Evolutionary conservation across 1,140 invertebrate genomes (phyloP), one percentile per base, ranked within the genome.

Genomic region (Philotrypesis tridentata): DNA sequence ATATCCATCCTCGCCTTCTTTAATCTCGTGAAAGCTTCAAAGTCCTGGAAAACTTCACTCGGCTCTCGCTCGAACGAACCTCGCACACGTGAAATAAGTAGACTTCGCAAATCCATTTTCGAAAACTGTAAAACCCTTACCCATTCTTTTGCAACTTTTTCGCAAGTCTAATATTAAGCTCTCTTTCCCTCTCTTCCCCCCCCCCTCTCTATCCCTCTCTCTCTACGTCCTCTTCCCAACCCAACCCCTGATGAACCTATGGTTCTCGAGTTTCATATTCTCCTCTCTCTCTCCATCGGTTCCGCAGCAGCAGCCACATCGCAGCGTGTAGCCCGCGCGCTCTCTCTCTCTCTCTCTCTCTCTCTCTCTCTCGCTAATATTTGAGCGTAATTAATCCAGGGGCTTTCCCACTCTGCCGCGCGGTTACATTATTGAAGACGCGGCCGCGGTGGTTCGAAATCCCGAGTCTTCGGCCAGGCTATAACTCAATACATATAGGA

Each of bases 351-450:
- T 23, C 68, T 37, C 33, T 37, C 61, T 65, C 61, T 9, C 33
- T 37, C 33, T 1, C 61, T 23, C 61, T 23, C 37, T 40, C 63
- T 68, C 79, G 84, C 87, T 88, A 89, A 90, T 90, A 90, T 90
- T 91, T 90, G 89, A 88, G 87, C 85, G 85, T 87, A 88, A 90
- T 91, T 90, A 90, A 90, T 90, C 86, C 86, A 71, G 83, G 82
- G 84, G 71, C 17, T 75, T 33, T 75, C 27, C 33, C 61, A 40
- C 61, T 43, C 31, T 21, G 61, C 6, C 74, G 33, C 11, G 48
- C n/a, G 48, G 48, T 55, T 77, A 43, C 33, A 77, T 77, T 65
- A 77, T 65, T 67, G 60, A 77, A 23, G 61, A 77, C 25, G 33
- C 27, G 21, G 29, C n/a, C 37, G 8, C 25, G 14, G 3, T 17